These are phyloP conservation scores for Pyrocoelia pectoralis DNA, from an alignment of 2,888 invertebrate species.

Conservation along the genomic window DNA sequence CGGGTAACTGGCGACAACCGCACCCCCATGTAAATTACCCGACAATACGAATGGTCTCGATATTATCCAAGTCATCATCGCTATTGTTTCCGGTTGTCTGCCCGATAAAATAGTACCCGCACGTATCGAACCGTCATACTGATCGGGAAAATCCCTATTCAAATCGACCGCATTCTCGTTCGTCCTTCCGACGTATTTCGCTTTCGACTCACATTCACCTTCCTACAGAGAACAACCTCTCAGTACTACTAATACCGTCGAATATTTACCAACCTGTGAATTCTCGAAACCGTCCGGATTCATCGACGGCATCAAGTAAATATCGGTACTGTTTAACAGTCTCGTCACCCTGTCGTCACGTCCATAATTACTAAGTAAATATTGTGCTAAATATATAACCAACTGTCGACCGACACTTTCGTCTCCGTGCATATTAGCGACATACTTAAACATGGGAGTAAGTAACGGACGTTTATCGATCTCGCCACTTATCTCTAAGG, in stretches of 20 bases:
- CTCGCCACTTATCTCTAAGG: slow-evolving; percentile 80
- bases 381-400: slow-evolving; percentile 82
- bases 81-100: slow-evolving; percentile 87
- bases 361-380: slow-evolving; percentile 81
- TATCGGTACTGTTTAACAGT: slow-evolving; percentile 86
- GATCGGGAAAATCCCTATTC: slow-evolving; percentile 94
- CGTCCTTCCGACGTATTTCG: slow-evolving; percentile 74
- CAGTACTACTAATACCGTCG: neutral
- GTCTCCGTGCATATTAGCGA: slow-evolving; percentile 97
- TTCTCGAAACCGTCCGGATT: slow-evolving; percentile 97
- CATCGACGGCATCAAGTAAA: slow-evolving; percentile 95
- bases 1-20: slow-evolving; percentile 97
- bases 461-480: slow-evolving; percentile 61
- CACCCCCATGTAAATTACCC: slow-evolving; percentile 95
- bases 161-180: slow-evolving; percentile 85
- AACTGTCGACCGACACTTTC: slow-evolving; percentile 89
- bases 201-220: slow-evolving; percentile 78
- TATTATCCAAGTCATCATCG: slow-evolving; percentile 89
- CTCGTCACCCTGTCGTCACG: slow-evolving; percentile 73
- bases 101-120: slow-evolving; percentile 62
- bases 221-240: slow-evolving; percentile 64
- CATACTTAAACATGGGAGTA: slow-evolving; percentile 92
- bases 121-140: slow-evolving; percentile 65
- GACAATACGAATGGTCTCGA: slow-evolving; percentile 90
- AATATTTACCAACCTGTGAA: slow-evolving; percentile 70